These are phyloP conservation scores for Hypomecis atomaria DNA, from an alignment of 2,888 invertebrate species.

Conservation along the genomic window DNA sequence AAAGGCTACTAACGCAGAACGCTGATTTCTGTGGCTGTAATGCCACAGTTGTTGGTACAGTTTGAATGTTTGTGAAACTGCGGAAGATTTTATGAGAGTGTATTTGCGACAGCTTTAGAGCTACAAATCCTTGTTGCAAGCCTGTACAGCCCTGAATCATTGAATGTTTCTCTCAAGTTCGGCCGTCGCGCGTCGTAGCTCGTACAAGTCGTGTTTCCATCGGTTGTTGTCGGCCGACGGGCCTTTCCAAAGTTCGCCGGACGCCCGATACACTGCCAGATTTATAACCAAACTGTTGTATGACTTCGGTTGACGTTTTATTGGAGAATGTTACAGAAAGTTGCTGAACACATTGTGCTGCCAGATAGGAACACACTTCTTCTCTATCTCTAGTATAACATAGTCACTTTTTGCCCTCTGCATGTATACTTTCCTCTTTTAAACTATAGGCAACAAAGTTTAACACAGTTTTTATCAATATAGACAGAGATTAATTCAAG, in stretches of 20 bases:
- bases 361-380: too few species aligned
- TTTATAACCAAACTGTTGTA: conserved; percentile 43
- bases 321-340: conserved; percentile 16
- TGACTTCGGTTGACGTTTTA: conserved; percentile 33
- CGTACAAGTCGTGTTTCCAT: conserved; percentile 67
- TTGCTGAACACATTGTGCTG: not conserved
- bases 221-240: conserved; percentile 64
- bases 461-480: too few species aligned
- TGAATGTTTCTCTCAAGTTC: conserved; percentile 65
- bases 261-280: conserved; percentile 53
- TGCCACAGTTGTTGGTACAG: too few species aligned
- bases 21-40: too few species aligned
- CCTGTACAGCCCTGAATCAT: conserved; percentile 36
- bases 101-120: not conserved
- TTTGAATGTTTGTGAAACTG: too few species aligned
- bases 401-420: too few species aligned
- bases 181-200: conserved; percentile 48
- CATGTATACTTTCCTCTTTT: too few species aligned
- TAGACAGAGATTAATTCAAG: too few species aligned
- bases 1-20: too few species aligned
- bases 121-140: conserved; percentile 7
- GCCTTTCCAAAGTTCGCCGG: conserved; percentile 62
- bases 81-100: too few species aligned
- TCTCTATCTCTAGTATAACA: too few species aligned
- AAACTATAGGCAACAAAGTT: too few species aligned